A percentile compares a stretch with the other conserved stretches of the same genome.
These are phyloP conservation scores for Tanaodytes sp. DNA, from an alignment of 2,888 invertebrate species.

Conservation along the genomic window DNA sequence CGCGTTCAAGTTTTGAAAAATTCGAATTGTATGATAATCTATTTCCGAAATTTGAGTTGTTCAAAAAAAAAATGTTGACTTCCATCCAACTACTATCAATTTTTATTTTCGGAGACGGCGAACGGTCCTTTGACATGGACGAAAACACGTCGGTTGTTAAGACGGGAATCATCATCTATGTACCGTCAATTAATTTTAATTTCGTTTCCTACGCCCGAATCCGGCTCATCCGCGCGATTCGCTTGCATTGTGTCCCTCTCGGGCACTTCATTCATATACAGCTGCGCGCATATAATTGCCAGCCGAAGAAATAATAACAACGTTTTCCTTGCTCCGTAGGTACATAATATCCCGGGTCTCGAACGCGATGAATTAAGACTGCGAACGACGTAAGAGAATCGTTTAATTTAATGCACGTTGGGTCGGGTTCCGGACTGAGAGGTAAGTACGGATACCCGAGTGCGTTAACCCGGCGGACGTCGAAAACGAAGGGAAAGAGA, in stretches of 20 bases:
- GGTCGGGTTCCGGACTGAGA: conserved; percentile 44
- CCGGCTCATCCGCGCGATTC: conserved; percentile 33
- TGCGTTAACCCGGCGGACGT: conserved; percentile 37
- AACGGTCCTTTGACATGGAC: too few species aligned
- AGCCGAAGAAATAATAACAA: conserved; percentile 39
- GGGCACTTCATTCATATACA: conserved; percentile 39
- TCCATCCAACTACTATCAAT: too few species aligned
- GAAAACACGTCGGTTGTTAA: too few species aligned
- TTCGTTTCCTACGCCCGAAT: conserved; percentile 21
- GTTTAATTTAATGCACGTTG: conserved; percentile 46
- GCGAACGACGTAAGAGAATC: conserved; percentile 35
- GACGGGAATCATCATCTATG: too few species aligned
- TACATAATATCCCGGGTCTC: conserved; percentile 25
- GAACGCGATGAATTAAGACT: conserved; percentile 36
- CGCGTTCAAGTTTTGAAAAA: too few species aligned
- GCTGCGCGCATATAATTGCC: conserved; percentile 34
- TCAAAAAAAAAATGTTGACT: too few species aligned
- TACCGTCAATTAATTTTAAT: conserved; percentile 29
- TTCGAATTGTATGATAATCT: too few species aligned
- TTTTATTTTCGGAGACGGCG: too few species aligned
- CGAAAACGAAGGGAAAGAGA: too few species aligned
- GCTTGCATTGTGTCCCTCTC: conserved; percentile 38
- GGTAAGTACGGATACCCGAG: conserved; percentile 43
- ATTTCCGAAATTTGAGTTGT: too few species aligned
- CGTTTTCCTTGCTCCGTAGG: conserved; percentile 31